Conservation (phyloP, 2,888 invertebrate genomes). For the Dichetophora obliterata region DNA sequence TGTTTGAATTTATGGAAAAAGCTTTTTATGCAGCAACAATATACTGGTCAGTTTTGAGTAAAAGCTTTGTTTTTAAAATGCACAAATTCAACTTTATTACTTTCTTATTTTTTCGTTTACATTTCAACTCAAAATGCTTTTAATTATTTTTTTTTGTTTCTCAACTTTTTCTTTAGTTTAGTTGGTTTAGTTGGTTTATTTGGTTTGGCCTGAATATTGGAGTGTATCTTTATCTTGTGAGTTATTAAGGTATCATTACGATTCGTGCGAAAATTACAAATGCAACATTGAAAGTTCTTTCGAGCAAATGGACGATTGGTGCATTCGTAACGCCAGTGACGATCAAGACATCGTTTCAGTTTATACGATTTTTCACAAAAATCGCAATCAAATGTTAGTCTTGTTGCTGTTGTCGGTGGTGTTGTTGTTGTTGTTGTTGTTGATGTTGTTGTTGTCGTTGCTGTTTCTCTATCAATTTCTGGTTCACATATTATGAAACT, state of each 20-base stretch:
- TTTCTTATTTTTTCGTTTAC: too few species aligned
- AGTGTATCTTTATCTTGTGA: too few species aligned
- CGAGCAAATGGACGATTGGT: constrained; percentile 74
- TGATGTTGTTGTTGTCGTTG: too few species aligned
- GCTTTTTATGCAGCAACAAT: too few species aligned
- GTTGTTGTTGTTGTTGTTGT: neutral
- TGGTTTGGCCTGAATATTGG: too few species aligned
- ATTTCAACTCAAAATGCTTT: neutral
- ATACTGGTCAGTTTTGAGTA: too few species aligned
- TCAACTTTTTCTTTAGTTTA: constrained; percentile 23
- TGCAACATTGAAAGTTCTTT: constrained; percentile 78
- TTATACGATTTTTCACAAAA: constrained; percentile 56
- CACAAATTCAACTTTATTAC: too few species aligned
- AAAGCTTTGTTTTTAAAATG: too few species aligned
- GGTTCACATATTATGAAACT: neutral
- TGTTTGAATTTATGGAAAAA: constrained; percentile 56
- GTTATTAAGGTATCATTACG: constrained; percentile 78
- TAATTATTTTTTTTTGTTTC: neutral
- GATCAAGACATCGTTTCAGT: constrained; percentile 72
- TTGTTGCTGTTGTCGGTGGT: constrained; percentile 33
- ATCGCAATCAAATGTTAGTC: constrained; percentile 44
- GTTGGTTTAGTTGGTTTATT: too few species aligned
- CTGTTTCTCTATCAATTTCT: neutral
- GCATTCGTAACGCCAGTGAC: constrained; percentile 79
- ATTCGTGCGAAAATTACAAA: constrained; percentile 79